Conservation (phyloP, 2,113 vertebrate genomes). For the Mormyrus iriodes region DNA sequence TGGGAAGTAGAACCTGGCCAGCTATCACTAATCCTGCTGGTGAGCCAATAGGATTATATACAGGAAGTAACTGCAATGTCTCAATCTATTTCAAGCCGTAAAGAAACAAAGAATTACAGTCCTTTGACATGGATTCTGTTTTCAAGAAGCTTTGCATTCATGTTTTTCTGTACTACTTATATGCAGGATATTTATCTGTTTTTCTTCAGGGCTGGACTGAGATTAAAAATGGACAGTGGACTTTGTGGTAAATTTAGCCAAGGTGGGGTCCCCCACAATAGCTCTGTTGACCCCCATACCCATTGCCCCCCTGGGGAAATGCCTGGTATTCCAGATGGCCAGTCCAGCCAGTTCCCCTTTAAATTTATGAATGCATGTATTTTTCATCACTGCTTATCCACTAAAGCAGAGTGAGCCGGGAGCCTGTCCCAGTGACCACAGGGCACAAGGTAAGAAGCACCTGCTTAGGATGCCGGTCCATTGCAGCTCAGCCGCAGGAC, state of each 20-base stretch:
- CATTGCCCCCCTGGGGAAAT: not conserved
- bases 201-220: not conserved
- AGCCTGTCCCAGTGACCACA: not conserved
- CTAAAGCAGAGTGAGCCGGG: not conserved
- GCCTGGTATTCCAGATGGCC: not conserved
- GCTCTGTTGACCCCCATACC: not conserved
- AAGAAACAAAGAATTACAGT: not conserved
- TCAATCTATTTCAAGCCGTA: not conserved
- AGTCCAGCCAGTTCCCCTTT: not conserved
- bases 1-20: not conserved
- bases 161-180: no score
- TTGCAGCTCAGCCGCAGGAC: not conserved
- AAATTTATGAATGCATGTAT: not conserved
- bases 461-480: not conserved
- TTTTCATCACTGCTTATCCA: not conserved
- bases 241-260: not conserved
- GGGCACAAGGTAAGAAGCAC: not conserved
- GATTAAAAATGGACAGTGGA: not conserved
- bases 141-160: not conserved
- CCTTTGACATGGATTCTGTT: not conserved
- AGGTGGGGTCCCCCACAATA: not conserved
- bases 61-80: not conserved
- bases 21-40: not conserved
- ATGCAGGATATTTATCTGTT: not conserved
- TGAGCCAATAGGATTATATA: not conserved